These are phyloP conservation scores for Chaenocephalus aceratus DNA, from an alignment of 2,113 vertebrate genomes.

Conservation along the genomic window DNA sequence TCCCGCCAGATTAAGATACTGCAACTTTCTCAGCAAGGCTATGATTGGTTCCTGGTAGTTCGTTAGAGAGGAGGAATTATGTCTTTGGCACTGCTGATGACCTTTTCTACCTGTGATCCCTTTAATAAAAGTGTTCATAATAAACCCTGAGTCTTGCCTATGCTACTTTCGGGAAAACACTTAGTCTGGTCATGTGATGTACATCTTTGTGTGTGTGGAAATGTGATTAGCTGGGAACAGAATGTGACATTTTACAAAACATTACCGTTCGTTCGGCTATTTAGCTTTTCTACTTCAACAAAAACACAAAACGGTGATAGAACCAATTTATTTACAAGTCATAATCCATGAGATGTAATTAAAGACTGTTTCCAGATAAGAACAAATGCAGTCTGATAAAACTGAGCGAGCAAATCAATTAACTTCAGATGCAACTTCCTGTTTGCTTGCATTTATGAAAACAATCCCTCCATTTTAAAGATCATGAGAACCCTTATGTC, in stretches of 20 bases:
- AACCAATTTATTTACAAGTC: conserved; percentile 9
- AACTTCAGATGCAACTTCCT: conserved; percentile 16
- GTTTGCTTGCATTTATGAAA: conserved; percentile 19
- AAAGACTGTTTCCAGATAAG: not conserved
- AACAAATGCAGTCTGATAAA: not conserved
- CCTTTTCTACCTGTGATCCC: conserved; percentile 76
- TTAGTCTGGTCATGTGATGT: not conserved
- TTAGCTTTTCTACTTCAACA: not conserved
- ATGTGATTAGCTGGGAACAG: conserved; percentile 11
- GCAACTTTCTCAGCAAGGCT: conserved; percentile 53
- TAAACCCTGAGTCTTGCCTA: conserved; percentile 13
- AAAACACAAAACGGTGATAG: not conserved
- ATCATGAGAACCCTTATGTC: conserved; percentile 60
- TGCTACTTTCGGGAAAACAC: conserved; percentile 24
- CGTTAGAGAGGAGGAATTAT: conserved; percentile 32
- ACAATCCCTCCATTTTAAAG: conserved; percentile 63
- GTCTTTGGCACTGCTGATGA: conserved; percentile 49
- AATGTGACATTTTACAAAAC: conserved; percentile 11
- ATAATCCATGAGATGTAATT: not conserved
- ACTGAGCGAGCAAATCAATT: conserved; percentile 15
- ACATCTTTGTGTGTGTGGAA: not conserved
- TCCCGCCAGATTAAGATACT: conserved; percentile 61
- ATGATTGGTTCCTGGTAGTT: conserved; percentile 48
- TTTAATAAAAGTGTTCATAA: conserved; percentile 82
- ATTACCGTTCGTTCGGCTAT: not conserved